These are phyloP conservation scores for Rhagonycha fulva DNA, from an alignment of 2,888 invertebrate species.

Conservation along the genomic window DNA sequence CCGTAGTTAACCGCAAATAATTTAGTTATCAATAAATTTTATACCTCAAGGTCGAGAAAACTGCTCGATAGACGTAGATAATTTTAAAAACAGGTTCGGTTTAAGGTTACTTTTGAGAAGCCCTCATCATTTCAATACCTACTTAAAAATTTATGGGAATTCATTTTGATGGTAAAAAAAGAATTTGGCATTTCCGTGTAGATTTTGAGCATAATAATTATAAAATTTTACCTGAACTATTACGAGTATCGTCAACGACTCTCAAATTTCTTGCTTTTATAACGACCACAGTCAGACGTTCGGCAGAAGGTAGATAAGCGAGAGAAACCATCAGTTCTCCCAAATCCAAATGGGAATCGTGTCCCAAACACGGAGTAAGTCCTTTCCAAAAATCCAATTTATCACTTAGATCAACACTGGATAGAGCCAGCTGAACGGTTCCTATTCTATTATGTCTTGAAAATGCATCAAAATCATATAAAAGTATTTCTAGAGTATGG, in stretches of 20 bases:
- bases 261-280: slow-evolving; percentile 60
- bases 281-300: slow-evolving; percentile 63
- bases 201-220: background rate
- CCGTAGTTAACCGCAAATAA: background rate
- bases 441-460: slow-evolving; percentile 68
- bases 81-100: background rate
- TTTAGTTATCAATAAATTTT: background rate
- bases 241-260: slow-evolving; percentile 54
- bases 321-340: slow-evolving; percentile 64
- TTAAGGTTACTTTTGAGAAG: background rate
- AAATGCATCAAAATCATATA: slow-evolving; percentile 70
- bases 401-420: slow-evolving; percentile 61
- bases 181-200: background rate
- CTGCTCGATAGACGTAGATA: background rate
- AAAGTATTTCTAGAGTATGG: slow-evolving; percentile 63
- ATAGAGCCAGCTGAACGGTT: slow-evolving; percentile 61
- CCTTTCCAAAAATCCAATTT: slow-evolving; percentile 63
- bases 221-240: slow-evolving; percentile 46
- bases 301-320: slow-evolving; percentile 61
- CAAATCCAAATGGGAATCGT: slow-evolving; percentile 55
- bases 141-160: too few species aligned
- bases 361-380: slow-evolving; percentile 58
- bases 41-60: background rate
- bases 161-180: too few species aligned
- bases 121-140: too few species aligned